Conservation (phyloP, 1,140 invertebrate genomes). For the Drosophila obscura region DNA sequence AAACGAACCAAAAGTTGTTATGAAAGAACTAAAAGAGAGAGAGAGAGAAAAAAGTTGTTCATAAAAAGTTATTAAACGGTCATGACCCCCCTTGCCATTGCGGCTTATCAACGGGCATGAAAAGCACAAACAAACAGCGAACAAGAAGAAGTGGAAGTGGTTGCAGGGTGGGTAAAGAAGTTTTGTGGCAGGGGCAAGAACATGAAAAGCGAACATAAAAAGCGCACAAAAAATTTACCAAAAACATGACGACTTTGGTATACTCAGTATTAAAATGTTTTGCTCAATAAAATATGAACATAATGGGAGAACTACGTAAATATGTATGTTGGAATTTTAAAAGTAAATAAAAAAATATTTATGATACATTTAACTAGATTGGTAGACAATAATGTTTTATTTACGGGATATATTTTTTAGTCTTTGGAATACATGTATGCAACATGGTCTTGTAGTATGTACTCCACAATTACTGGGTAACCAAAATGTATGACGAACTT, state of each 20-base stretch:
- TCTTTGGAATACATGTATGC: no score
- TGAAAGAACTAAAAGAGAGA: constrained; percentile 41
- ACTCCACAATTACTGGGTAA: no score
- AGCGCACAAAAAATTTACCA: constrained; percentile 27
- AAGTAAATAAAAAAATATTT: no score
- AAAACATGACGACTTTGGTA: constrained; percentile 1
- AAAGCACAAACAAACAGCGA: constrained; percentile 39
- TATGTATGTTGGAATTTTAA: no score
- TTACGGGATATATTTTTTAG: no score
- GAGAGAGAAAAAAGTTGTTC: constrained; percentile 51
- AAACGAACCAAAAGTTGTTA: constrained; percentile 59
- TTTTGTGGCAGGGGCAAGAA: constrained; percentile 21
- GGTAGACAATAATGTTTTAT: no score
- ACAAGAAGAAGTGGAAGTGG: constrained; percentile 4
- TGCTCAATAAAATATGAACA: no score
- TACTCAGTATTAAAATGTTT: no score
- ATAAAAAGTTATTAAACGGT: constrained; percentile 83
- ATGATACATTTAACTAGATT: no score
- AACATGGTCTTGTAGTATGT: no score
- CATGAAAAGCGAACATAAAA: constrained; percentile 60
- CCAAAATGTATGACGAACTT: constrained; percentile 53
- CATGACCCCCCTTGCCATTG: constrained; percentile 75
- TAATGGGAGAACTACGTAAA: no score
- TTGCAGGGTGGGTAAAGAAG: not conserved
- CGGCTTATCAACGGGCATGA: constrained; percentile 71